Evolutionary conservation across 2,113 vertebrate species (phyloP).

Genomic region (Geococcyx californianus): DNA sequence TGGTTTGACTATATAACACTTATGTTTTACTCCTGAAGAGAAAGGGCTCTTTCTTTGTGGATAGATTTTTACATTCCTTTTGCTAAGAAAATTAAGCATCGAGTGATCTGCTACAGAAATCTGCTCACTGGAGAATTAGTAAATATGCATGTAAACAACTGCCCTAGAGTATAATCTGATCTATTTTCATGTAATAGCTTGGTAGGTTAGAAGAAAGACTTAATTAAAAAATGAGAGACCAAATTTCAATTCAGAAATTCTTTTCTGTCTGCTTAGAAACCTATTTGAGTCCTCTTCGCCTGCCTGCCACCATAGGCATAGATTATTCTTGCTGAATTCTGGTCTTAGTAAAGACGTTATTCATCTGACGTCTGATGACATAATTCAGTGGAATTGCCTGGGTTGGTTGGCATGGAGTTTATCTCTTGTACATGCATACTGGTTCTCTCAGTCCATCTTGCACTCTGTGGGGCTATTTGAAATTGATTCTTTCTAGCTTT

Average conservation of each 20-base stretch:
- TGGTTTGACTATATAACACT: not conserved
- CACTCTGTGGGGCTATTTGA: not conserved
- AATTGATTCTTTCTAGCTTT: constrained; percentile 31
- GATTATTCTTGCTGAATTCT: constrained; percentile 2
- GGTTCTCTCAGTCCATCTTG: not conserved
- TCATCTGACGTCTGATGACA: not conserved
- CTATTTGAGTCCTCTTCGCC: not conserved
- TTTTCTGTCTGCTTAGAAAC: not conserved
- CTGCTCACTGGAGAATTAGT: constrained; percentile 11
- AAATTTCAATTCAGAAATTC: not conserved
- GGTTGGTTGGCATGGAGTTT: not conserved
- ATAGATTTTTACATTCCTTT: not conserved
- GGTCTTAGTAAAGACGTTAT: not conserved
- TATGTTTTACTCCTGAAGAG: constrained; percentile 26
- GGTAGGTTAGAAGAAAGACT: constrained; percentile 2
- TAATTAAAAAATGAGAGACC: not conserved
- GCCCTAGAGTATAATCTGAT: constrained; percentile 20
- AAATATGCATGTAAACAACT: constrained; percentile 43
- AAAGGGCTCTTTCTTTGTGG: not conserved
- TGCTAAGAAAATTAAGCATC: constrained; percentile 30
- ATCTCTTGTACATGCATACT: not conserved
- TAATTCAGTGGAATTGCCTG: not conserved
- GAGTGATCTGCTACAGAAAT: constrained; percentile 46
- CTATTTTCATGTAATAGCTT: not conserved
- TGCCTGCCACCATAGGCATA: not conserved